Percentiles rank a stretch among this genome's conserved stretches.
phyloP scores from a whole-genome alignment of 1,140 invertebrate species.

The Cyclina sinensis region DNA sequence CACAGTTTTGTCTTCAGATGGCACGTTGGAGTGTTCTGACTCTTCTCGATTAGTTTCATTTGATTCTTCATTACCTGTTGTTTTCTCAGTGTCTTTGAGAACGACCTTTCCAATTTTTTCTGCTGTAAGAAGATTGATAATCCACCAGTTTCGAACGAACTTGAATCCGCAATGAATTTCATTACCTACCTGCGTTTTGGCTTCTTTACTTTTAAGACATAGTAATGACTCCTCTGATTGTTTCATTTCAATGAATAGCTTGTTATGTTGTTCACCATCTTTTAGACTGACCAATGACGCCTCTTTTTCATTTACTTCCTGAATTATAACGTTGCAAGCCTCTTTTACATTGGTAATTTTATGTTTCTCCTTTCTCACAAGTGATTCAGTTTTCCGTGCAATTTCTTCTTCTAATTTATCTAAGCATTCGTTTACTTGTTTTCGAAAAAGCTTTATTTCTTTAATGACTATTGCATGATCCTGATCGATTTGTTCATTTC shows the following conservation, averaged over 20 bases:
- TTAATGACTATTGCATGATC: not conserved
- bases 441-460: not conserved
- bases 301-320: not conserved
- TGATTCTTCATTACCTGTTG: not conserved
- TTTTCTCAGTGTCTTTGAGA: not conserved
- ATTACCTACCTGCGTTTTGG: not conserved
- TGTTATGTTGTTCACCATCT: not conserved
- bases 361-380: not conserved
- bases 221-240: not conserved
- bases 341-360: not conserved
- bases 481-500: not conserved
- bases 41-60: not conserved
- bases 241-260: not conserved
- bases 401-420: constrained; percentile 1
- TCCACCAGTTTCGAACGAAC: not conserved
- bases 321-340: not conserved
- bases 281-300: not conserved
- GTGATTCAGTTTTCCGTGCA: too few species aligned
- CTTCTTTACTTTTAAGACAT: not conserved
- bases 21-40: not conserved
- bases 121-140: not conserved
- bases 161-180: not conserved
- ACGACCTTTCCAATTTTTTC: not conserved
- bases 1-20: not conserved
- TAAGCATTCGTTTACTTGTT: not conserved